Evolutionary conservation across 2,797 vertebrate genomes (phyloP).

Genomic region (Ispidina picta): DNA sequence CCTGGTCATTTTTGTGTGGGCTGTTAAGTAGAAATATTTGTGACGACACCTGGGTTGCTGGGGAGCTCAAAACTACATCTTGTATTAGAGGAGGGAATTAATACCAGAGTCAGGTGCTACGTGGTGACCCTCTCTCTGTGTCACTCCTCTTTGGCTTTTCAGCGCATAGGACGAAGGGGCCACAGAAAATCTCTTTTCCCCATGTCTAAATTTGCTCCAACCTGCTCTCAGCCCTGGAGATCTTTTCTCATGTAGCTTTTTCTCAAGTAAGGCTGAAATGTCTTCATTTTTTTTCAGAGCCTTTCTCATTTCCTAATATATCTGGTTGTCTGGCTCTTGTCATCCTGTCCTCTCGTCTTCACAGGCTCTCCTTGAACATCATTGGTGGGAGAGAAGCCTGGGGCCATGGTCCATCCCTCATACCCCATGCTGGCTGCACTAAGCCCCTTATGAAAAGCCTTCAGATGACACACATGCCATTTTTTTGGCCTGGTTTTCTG

Average conservation of each 20-base stretch:
- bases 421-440: not conserved
- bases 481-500: not conserved
- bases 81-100: not conserved
- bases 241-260: not conserved
- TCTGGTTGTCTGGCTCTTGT: not conserved
- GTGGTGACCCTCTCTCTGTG: not conserved
- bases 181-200: not conserved
- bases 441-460: not conserved
- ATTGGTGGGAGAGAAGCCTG: not conserved
- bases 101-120: not conserved
- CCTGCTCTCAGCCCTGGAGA: not conserved
- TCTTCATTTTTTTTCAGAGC: not conserved
- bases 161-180: fast-evolving
- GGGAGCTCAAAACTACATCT: not conserved
- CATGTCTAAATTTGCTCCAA: not conserved
- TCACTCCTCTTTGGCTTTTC: not conserved
- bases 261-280: not conserved
- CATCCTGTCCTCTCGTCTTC: not conserved
- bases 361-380: not conserved
- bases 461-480: not conserved
- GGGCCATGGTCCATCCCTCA: not conserved
- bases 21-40: not conserved
- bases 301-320: not conserved
- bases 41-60: not conserved
- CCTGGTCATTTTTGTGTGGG: not conserved